Conservation (phyloP, 2,113 vertebrate genomes). For the Gadus chalcogrammus region DNA sequence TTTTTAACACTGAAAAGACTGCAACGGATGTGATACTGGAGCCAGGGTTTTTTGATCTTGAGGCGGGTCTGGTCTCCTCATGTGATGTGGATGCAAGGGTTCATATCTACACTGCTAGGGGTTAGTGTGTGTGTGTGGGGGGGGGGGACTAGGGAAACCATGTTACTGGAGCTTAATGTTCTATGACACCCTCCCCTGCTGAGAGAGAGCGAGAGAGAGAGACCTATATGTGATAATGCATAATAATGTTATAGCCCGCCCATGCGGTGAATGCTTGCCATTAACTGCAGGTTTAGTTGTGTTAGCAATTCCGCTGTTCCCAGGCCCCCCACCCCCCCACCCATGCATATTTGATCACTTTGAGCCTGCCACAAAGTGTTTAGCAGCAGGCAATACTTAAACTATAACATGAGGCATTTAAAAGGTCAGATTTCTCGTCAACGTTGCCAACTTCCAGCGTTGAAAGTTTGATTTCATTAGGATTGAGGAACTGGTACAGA, state of each 20-base stretch:
- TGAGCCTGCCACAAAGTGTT: conserved; percentile 41
- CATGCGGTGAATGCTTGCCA: too few species aligned
- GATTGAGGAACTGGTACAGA: background rate
- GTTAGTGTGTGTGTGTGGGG: conserved; percentile 32
- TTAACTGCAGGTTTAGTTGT: conserved; percentile 26
- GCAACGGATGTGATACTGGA: too few species aligned
- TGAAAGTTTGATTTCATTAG: conserved; percentile 29
- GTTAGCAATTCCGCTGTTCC: conserved; percentile 31
- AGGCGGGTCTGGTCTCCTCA: conserved; percentile 35
- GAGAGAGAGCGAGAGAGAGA: background rate
- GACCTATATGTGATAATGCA: too few species aligned
- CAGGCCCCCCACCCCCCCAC: conserved; percentile 43
- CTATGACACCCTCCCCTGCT: background rate
- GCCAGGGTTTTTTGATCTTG: too few species aligned
- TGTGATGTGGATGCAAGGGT: conserved; percentile 3
- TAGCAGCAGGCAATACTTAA: conserved; percentile 30
- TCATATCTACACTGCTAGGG: background rate
- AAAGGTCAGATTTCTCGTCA: conserved; percentile 32
- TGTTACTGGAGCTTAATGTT: background rate
- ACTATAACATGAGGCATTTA: conserved; percentile 37
- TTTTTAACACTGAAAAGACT: too few species aligned
- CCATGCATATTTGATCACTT: conserved; percentile 59
- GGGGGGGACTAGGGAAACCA: background rate
- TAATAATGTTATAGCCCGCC: too few species aligned
- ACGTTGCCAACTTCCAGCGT: conserved; percentile 23